Percentiles rank a stretch among this genome's conserved stretches.
phyloP scores from a whole-genome alignment of 2,797 vertebrate genomes.

The Smutsia gigantea region DNA sequence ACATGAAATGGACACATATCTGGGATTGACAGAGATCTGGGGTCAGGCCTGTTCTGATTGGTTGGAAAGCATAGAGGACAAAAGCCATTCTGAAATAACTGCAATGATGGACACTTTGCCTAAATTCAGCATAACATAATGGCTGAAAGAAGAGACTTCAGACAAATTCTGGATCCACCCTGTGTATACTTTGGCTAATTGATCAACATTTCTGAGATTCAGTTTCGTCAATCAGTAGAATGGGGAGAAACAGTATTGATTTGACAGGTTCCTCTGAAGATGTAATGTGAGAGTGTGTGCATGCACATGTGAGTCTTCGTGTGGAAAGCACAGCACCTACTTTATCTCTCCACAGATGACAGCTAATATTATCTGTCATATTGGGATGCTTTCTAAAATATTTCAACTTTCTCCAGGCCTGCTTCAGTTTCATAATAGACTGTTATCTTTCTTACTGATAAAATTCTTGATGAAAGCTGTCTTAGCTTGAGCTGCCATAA shows the following conservation, averaged over 20 bases:
- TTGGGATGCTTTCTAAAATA: neutral
- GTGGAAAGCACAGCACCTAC: neutral
- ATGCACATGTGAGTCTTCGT: neutral
- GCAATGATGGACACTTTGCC: neutral
- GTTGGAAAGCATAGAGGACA: neutral
- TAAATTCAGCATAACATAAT: neutral
- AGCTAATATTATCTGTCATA: neutral
- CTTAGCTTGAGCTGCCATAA: neutral
- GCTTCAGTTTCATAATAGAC: neutral
- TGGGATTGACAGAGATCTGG: neutral
- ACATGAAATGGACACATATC: neutral
- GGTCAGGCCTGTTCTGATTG: neutral
- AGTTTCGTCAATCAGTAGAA: neutral
- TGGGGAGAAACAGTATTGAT: neutral
- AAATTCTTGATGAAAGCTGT: neutral
- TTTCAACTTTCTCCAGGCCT: neutral
- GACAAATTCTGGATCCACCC: neutral
- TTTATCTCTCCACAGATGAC: neutral
- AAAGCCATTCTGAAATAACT: neutral
- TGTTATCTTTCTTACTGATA: neutral
- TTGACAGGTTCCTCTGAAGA: neutral
- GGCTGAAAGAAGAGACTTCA: neutral
- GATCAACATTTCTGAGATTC: neutral
- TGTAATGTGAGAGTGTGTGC: neutral
- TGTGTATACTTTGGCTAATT: neutral